Conservation (phyloP, 2,888 invertebrate species). For the Pseudoips prasinana region DNA sequence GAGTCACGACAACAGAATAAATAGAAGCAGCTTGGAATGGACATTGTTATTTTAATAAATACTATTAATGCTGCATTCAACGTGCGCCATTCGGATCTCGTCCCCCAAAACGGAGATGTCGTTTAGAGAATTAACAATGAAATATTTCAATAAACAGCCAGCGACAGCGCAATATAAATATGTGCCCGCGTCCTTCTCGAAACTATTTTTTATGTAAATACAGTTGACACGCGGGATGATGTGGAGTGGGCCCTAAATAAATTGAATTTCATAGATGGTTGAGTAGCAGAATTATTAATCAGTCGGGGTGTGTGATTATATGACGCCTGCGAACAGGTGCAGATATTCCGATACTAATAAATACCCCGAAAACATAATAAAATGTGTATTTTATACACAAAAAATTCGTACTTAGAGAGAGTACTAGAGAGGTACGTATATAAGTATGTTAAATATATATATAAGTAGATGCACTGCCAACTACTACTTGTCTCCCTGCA, state of each 20-base stretch:
- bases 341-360: no score
- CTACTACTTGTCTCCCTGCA: no score
- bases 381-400: no score
- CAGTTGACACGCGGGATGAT: slow-evolving; percentile 65
- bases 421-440: no score
- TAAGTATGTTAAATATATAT: no score
- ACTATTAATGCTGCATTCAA: slow-evolving; percentile 67
- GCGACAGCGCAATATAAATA: slow-evolving; percentile 72
- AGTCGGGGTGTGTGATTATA: slow-evolving; percentile 44
- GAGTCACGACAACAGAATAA: slow-evolving; percentile 43
- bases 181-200: slow-evolving; percentile 64
- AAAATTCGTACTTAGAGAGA: no score
- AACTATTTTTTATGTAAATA: slow-evolving; percentile 78
- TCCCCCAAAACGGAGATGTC: slow-evolving; percentile 61
- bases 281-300: slow-evolving; percentile 62
- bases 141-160: slow-evolving; percentile 76
- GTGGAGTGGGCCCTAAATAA: slow-evolving; percentile 74
- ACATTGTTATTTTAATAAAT: slow-evolving; percentile 77
- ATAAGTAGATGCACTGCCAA: no score
- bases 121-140: slow-evolving; percentile 76
- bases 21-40: slow-evolving; percentile 35
- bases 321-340: no score
- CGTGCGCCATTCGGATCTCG: slow-evolving; percentile 54
- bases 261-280: slow-evolving; percentile 73
- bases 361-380: no score